A percentile compares a stretch with the other conserved stretches of the same genome.
These are phyloP conservation scores for Enteromius trimaculatus DNA, from an alignment of 2,797 vertebrate species.

Conservation along the genomic window DNA sequence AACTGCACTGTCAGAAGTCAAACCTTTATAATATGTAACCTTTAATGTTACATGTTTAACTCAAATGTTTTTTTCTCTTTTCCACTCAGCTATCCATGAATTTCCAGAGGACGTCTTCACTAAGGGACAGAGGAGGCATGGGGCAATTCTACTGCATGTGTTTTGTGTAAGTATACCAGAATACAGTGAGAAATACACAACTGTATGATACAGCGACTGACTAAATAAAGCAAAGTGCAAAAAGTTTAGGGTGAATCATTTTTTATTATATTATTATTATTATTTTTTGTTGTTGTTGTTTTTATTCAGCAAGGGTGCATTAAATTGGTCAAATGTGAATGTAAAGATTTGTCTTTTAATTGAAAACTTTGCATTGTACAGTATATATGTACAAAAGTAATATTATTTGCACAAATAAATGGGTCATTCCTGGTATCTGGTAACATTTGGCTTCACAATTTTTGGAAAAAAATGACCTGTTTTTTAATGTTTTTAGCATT, in stretches of 20 bases:
- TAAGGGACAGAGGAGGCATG: constrained; percentile 75
- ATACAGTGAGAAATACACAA: not conserved
- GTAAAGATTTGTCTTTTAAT: not conserved
- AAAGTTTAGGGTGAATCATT: not conserved
- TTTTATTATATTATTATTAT: not conserved
- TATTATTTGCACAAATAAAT: not conserved
- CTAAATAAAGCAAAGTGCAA: not conserved
- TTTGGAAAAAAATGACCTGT: too few species aligned
- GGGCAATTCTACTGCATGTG: constrained; percentile 79
- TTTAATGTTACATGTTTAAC: too few species aligned
- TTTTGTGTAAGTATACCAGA: constrained; percentile 76
- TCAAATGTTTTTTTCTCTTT: not conserved
- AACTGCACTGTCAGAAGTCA: not conserved
- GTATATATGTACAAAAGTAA: not conserved
- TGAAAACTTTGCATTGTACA: not conserved
- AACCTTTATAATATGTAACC: not conserved
- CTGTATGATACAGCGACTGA: not conserved
- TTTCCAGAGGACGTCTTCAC: constrained; percentile 82
- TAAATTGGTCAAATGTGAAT: not conserved
- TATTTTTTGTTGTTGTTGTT: not conserved
- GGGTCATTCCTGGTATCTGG: too few species aligned
- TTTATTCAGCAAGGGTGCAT: not conserved
- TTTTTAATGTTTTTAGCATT: too few species aligned
- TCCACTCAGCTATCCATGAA: constrained; percentile 73
- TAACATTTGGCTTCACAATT: too few species aligned